Percentiles rank a stretch among this genome's conserved stretches.
Conservation (phyloP, 2,113 vertebrate species). For the Pipa parva region DNA sequence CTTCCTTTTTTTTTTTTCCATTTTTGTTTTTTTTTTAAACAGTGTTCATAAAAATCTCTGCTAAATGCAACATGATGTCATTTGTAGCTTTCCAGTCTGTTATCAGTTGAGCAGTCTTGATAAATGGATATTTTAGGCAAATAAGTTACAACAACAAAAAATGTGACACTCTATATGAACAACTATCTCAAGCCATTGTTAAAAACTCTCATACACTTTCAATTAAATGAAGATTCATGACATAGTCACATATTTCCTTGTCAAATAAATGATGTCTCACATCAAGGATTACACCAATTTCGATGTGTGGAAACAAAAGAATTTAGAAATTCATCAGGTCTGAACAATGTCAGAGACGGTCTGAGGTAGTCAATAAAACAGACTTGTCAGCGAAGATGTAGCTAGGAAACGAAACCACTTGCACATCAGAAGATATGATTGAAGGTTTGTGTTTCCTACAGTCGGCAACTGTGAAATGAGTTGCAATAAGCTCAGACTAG, state of each 20-base stretch:
- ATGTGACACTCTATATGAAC: constrained; percentile 50
- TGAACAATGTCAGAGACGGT: constrained; percentile 89
- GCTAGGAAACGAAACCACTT: constrained; percentile 68
- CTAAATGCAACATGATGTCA: constrained; percentile 21
- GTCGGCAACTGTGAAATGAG: constrained; percentile 69
- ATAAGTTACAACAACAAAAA: constrained; percentile 60
- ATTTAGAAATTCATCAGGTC: constrained; percentile 81
- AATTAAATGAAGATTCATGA: constrained; percentile 79
- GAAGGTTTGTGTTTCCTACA: constrained; percentile 83
- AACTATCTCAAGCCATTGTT: constrained; percentile 67
- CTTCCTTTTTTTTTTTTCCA: no score
- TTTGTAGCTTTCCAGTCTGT: constrained; percentile 22
- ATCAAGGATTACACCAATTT: constrained; percentile 81
- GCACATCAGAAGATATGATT: constrained; percentile 82
- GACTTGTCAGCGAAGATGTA: constrained; percentile 75
- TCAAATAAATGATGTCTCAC: constrained; percentile 85
- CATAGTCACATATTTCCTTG: constrained; percentile 74
- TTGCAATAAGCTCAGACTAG: constrained; percentile 39
- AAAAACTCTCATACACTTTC: constrained; percentile 73
- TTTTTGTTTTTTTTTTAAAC: no score
- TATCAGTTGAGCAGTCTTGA: constrained; percentile 31
- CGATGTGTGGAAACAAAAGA: constrained; percentile 77
- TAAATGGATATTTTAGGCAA: constrained; percentile 44
- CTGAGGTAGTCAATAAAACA: constrained; percentile 88
- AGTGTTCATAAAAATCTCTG: constrained; percentile 1